A percentile compares a stretch with the other conserved stretches of the same genome.
Evolutionary conservation across 2,888 invertebrate species (phyloP).

Genomic region (Metallyticus violacea): DNA sequence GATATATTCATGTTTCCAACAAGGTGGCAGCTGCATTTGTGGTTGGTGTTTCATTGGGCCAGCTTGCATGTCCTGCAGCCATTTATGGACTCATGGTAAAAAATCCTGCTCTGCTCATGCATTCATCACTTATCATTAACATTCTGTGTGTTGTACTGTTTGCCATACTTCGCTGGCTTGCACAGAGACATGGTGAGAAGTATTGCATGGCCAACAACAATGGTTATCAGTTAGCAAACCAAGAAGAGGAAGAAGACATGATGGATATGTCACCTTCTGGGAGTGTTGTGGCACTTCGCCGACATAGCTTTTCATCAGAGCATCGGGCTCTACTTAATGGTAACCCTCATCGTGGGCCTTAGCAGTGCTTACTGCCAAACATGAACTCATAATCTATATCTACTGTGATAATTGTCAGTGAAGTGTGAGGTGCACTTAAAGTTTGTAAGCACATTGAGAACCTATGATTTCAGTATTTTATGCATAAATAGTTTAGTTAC

Average conservation of each 20-base stretch:
- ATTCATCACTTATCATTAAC: slow-evolving; percentile 41
- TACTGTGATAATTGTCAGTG: slow-evolving; percentile 1
- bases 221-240: slow-evolving; percentile 38
- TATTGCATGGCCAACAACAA: slow-evolving; percentile 32
- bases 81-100: slow-evolving; percentile 44
- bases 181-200: slow-evolving; percentile 38
- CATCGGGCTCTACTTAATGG: slow-evolving; percentile 27
- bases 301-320: slow-evolving; percentile 22
- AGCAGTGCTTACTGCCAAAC: background rate
- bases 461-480: background rate
- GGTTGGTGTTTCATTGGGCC: slow-evolving; percentile 46
- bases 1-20: slow-evolving; percentile 47
- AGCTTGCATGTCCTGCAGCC: slow-evolving; percentile 45
- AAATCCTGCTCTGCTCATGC: slow-evolving; percentile 44
- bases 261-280: slow-evolving; percentile 29
- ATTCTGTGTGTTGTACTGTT: slow-evolving; percentile 40
- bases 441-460: background rate
- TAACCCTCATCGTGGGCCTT: slow-evolving; percentile 20
- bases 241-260: slow-evolving; percentile 37
- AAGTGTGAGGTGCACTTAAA: background rate
- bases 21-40: slow-evolving; percentile 47
- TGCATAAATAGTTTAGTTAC: background rate
- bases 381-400: background rate
- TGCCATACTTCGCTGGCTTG: slow-evolving; percentile 42
- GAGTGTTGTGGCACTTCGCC: background rate